A percentile compares a stretch with the other conserved stretches of the same genome.
These are phyloP conservation scores for Mizuhopecten yessoensis DNA, from an alignment of 1,140 invertebrate species.

Conservation along the genomic window DNA sequence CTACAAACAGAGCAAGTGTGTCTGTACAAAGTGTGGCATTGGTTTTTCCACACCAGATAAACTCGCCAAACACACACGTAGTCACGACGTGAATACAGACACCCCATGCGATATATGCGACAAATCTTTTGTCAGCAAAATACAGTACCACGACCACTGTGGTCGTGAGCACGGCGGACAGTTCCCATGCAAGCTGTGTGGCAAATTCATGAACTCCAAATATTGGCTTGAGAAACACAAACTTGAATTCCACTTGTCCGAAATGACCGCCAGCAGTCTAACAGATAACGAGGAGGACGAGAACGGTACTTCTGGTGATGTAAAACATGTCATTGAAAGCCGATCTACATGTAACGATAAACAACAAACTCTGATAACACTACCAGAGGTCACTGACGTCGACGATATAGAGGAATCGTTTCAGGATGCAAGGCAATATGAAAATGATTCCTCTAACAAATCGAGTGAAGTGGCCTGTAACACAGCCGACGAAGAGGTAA, in stretches of 20 bases:
- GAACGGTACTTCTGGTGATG: background rate
- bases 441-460: no score
- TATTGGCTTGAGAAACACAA: constrained; percentile 8
- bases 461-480: no score
- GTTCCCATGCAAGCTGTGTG: background rate
- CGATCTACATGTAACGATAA: no score
- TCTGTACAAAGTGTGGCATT: background rate
- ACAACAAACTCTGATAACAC: background rate
- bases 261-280: background rate
- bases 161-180: background rate
- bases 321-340: no score
- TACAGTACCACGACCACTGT: background rate
- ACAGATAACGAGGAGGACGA: background rate
- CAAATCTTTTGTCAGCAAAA: background rate
- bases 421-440: no score
- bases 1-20: background rate
- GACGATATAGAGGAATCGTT: no score
- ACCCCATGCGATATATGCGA: background rate
- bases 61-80: background rate
- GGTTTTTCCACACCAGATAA: background rate
- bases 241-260: background rate
- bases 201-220: background rate
- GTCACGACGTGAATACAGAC: background rate
- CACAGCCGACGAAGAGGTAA: background rate
- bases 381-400: no score